A percentile compares a stretch with the other conserved stretches of the same genome.
These are phyloP conservation scores for Coryphaenoides rupestris DNA, from an alignment of 2,113 vertebrate genomes.

Conservation along the genomic window DNA sequence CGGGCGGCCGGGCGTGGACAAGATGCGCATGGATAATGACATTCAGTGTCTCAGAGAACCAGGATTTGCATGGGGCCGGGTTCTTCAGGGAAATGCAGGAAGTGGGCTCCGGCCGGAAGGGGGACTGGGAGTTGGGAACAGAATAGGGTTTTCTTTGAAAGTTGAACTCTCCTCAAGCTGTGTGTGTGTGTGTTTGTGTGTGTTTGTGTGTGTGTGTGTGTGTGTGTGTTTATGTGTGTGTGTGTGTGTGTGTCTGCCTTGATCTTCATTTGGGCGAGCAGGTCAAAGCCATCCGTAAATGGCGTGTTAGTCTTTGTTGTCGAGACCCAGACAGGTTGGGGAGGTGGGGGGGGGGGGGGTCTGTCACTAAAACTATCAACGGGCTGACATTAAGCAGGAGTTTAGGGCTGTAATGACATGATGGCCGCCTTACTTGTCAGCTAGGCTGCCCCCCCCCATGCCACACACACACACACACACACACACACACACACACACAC, in stretches of 20 bases:
- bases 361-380: constrained; percentile 57
- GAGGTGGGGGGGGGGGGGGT: constrained; percentile 6
- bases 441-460: constrained; percentile 18
- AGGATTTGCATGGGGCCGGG: no score
- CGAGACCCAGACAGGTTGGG: constrained; percentile 18
- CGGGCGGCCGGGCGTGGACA: no score
- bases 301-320: constrained; percentile 42
- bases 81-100: no score
- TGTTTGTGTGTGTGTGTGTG: not conserved
- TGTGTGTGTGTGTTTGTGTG: no score
- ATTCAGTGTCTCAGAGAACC: no score
- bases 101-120: no score
- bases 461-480: no score
- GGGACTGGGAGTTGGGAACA: no score
- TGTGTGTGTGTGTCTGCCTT: not conserved
- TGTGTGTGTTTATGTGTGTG: not conserved
- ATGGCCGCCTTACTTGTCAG: constrained; percentile 34
- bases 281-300: constrained; percentile 29
- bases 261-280: constrained; percentile 37
- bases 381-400: constrained; percentile 62
- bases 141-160: no score
- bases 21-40: no score
- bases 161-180: no score
- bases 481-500: not conserved
- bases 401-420: constrained; percentile 39